Evolutionary conservation across 2,797 vertebrate genomes (phyloP).

Genomic region (Bovichtus variegatus): DNA sequence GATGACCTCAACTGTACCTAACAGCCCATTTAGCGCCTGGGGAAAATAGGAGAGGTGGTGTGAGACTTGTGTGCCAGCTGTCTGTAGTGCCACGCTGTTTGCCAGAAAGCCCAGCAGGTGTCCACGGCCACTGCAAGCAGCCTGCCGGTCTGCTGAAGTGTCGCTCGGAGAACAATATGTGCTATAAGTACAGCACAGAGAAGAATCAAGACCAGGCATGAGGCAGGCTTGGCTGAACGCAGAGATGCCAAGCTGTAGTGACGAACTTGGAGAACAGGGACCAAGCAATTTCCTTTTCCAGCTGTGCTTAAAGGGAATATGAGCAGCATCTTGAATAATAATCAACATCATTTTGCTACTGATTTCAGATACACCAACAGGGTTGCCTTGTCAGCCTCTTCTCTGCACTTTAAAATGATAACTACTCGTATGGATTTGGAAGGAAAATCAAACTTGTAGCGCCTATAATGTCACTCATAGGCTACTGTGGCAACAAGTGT

Average conservation of each 20-base stretch:
- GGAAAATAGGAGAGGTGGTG: constrained; percentile 35
- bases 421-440: neutral
- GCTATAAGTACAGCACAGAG: constrained; percentile 1
- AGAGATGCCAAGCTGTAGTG: neutral
- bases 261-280: constrained; percentile 2
- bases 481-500: neutral
- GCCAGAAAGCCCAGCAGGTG: constrained; percentile 59
- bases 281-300: neutral
- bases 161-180: constrained; percentile 27
- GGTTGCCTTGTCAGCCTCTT: neutral
- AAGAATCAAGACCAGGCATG: constrained; percentile 17
- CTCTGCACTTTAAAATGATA: constrained; percentile 11
- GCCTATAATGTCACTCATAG: neutral
- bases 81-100: constrained; percentile 59
- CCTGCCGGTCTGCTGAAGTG: constrained; percentile 38
- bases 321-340: neutral
- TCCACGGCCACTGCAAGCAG: constrained; percentile 34
- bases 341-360: constrained; percentile 6
- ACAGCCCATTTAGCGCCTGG: constrained; percentile 62
- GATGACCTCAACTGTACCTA: constrained; percentile 59
- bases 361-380: constrained; percentile 22
- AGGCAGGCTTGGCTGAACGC: neutral
- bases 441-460: neutral
- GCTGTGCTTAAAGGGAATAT: neutral
- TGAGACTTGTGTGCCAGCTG: constrained; percentile 55